These are phyloP conservation scores for Spermophilus dauricus DNA, from an alignment of 2,113 vertebrate genomes.

Conservation along the genomic window DNA sequence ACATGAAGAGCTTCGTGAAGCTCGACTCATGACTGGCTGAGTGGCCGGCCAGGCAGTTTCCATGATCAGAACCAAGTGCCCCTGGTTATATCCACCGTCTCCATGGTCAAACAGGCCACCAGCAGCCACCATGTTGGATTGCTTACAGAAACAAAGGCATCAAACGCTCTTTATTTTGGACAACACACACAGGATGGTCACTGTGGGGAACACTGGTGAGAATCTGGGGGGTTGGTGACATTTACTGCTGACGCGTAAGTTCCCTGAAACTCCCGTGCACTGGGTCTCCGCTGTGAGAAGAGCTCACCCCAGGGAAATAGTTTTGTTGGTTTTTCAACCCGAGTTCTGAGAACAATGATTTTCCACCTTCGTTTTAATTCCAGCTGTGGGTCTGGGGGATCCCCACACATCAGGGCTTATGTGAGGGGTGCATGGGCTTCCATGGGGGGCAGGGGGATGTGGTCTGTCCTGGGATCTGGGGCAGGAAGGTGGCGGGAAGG, in stretches of 20 bases:
- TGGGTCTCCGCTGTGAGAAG: neutral
- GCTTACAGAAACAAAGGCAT: neutral
- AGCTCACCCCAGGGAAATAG: neutral
- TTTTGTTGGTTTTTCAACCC: slow-evolving; percentile 16
- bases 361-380: slow-evolving; percentile 41
- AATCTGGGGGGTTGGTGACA: neutral
- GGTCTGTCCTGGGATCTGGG: neutral
- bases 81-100: neutral
- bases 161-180: neutral
- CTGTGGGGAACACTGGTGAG: neutral
- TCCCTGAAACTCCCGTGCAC: neutral
- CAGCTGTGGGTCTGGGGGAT: neutral
- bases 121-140: too few species aligned
- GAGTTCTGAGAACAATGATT: slow-evolving; percentile 65
- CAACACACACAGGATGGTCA: neutral
- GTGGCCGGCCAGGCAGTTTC: neutral
- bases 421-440: neutral
- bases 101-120: neutral
- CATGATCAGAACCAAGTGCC: neutral
- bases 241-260: neutral
- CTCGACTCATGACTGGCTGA: neutral
- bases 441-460: accelerated
- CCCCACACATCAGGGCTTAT: neutral
- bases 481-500: neutral
- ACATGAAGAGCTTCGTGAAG: too few species aligned